phyloP scores from a whole-genome alignment of 2,888 invertebrate species.

The Didymodactylos carnosus region DNA sequence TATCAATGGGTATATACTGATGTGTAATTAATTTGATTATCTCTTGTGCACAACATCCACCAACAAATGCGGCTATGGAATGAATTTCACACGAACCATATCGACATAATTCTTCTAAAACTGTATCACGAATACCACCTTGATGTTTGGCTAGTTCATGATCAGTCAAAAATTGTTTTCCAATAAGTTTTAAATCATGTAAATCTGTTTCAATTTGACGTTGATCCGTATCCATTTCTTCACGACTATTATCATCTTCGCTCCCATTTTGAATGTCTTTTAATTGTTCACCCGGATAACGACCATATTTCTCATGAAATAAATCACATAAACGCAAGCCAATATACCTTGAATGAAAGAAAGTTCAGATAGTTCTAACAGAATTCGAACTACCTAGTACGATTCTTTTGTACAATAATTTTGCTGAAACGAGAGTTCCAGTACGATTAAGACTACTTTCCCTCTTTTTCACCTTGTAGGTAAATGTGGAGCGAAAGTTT shows the following conservation, averaged over 20 bases:
- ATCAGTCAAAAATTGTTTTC: slow-evolving; percentile 52
- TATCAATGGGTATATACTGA: slow-evolving; percentile 86
- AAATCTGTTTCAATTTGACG: slow-evolving; percentile 52
- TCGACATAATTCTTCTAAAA: slow-evolving; percentile 36
- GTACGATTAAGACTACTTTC: too few relatives aligned
- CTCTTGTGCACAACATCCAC: slow-evolving; percentile 84
- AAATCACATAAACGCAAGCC: slow-evolving; percentile 70
- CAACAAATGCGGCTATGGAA: slow-evolving; percentile 71
- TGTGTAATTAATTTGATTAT: slow-evolving; percentile 77
- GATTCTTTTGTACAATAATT: too few relatives aligned
- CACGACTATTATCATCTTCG: slow-evolving; percentile 56
- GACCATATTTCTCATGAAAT: slow-evolving; percentile 65
- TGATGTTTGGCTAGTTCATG: slow-evolving; percentile 70
- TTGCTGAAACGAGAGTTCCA: too few relatives aligned
- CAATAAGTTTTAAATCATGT: neutral
- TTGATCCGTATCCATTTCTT: slow-evolving; percentile 55
- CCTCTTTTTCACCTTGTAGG: too few relatives aligned
- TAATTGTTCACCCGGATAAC: slow-evolving; percentile 56
- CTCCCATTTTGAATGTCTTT: slow-evolving; percentile 68
- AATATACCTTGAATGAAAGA: slow-evolving; percentile 43
- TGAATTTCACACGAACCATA: slow-evolving; percentile 87
- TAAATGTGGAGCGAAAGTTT: too few relatives aligned
- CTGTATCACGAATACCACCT: too few relatives aligned
- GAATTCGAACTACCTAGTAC: too few relatives aligned
- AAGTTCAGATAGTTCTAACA: too few relatives aligned